Conservation (phyloP, 2,888 invertebrate species). For the Lepidonotus clava region DNA sequence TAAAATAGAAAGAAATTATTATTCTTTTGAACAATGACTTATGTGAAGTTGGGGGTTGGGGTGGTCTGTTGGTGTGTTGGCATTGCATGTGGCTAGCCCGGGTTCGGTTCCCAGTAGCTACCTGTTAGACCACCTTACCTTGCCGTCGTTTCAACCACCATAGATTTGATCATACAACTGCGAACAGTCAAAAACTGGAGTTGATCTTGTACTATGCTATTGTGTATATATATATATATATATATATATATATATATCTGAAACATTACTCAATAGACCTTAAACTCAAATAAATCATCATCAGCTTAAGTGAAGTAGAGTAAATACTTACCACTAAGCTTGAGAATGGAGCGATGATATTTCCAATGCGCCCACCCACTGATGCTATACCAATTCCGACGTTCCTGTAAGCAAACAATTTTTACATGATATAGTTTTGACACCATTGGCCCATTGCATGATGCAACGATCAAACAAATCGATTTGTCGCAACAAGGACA, state of each 20-base stretch:
- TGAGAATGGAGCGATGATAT: conserved; percentile 76
- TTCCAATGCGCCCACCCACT: conserved; percentile 76
- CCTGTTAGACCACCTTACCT: neutral
- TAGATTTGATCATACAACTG: neutral
- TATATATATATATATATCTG: neutral
- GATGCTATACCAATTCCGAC: conserved; percentile 76
- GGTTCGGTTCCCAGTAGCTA: too few relatives aligned
- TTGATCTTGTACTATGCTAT: neutral
- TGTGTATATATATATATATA: neutral
- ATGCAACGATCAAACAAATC: neutral
- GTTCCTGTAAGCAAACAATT: conserved; percentile 68
- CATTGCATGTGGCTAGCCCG: too few relatives aligned
- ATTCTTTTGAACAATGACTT: too few relatives aligned
- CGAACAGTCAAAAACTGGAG: neutral
- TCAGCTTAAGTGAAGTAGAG: too few relatives aligned
- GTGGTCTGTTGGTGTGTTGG: too few relatives aligned
- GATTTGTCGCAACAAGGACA: neutral
- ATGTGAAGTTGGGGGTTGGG: too few relatives aligned
- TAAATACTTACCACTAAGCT: conserved; percentile 73
- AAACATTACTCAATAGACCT: too few relatives aligned
- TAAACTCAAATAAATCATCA: too few relatives aligned
- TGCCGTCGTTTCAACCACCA: neutral
- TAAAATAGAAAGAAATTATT: too few relatives aligned
- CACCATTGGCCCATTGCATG: neutral
- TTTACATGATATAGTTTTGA: neutral